Base-by-base conservation (phyloP, 2,888 invertebrate genomes). In the Drosophila cognata region DNA sequence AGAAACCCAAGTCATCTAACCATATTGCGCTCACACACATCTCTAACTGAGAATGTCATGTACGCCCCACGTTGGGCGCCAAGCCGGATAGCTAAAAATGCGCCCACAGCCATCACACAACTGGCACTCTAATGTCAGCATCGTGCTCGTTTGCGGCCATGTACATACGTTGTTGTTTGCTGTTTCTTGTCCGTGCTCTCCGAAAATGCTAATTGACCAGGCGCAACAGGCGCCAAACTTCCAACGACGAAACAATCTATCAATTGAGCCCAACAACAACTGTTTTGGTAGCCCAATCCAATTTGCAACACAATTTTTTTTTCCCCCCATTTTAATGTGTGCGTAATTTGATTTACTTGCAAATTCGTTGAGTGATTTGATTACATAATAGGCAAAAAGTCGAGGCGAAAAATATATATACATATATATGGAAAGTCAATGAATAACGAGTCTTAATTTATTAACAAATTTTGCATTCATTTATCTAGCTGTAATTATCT, bases 181-280 rank as follows among this genome's bases (percentile, higher is more conserved):
- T 71, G 73, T 48, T 13, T 18, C 31, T 59, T 68, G 77, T 61
- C 62, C 35, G 28, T 46, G 67, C 51, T 68, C 65, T 77, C 48
- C 50, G 46, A 46, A 88, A 88, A 79, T 88, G 84, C 85, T 84
- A 84, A 85, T 88, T 85, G 80, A 85, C 33, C 77, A 64, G 69
- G 71, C 72, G 59, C 75, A 53, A 76, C 71, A 81, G 83, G 78
- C 87, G 75, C 81, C 84, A 81, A 72, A 53, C 62, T 68, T 69
- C 52, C 62, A 71, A 31, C 61, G 52, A 33, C 60, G 48, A 64
- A 60, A 74, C 80, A 73, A 75, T 79, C 83, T 88, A 77, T 77
- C 80, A 84, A 79, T 84, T 62, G 62, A 71, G 66, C 67, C 60
- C 68, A 41, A 38, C 52, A 36, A 56, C 62, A 59, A 64, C 33